These are phyloP conservation scores for Sceloporus undulatus DNA, from an alignment of 2,113 vertebrate genomes.

Conservation along the genomic window DNA sequence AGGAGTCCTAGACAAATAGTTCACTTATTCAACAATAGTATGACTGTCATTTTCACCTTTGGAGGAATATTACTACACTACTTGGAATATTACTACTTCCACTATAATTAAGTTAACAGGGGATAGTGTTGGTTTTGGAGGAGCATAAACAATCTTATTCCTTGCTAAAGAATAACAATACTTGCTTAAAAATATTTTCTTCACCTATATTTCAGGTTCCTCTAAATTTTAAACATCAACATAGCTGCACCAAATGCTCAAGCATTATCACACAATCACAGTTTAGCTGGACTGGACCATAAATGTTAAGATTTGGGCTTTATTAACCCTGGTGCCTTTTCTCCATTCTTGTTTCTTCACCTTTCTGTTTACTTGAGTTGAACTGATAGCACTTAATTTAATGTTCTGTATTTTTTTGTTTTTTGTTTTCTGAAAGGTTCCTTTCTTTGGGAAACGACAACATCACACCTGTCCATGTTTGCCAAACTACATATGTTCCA, in stretches of 20 bases:
- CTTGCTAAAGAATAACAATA: background rate
- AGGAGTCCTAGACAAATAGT: too few relatives aligned
- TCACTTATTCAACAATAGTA: too few relatives aligned
- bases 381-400: background rate
- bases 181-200: too few relatives aligned
- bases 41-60: too few relatives aligned
- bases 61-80: too few relatives aligned
- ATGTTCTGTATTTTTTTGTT: background rate
- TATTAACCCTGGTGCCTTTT: background rate
- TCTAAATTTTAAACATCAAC: background rate
- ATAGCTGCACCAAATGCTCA: too few relatives aligned
- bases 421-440: constrained; percentile 77
- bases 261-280: background rate
- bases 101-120: too few relatives aligned
- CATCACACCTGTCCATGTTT: constrained; percentile 90
- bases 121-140: too few relatives aligned
- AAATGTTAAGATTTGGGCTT: background rate
- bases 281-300: too few relatives aligned
- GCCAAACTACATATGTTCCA: constrained; percentile 83
- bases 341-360: background rate
- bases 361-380: background rate
- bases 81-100: too few relatives aligned
- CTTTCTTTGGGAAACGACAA: constrained; percentile 85
- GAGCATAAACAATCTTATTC: background rate
- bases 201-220: too few relatives aligned